Evolutionary conservation across 2,888 invertebrate genomes (phyloP).

Genomic region (Bimastos eiseni): DNA sequence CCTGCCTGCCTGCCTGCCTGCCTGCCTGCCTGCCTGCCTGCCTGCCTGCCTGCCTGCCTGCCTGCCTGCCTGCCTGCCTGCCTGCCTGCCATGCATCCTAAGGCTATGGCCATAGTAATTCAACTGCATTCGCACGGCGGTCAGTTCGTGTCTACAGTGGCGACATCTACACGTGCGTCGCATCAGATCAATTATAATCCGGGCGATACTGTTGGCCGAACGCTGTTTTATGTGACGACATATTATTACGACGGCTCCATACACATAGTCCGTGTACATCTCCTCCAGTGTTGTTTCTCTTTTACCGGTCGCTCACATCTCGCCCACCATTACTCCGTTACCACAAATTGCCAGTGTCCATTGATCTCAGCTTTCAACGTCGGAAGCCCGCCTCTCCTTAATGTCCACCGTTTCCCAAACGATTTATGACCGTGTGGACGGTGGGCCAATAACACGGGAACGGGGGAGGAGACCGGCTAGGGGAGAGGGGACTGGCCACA

Average conservation of each 20-base stretch:
- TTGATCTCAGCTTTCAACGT: conserved; percentile 13
- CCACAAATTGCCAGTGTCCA: neutral
- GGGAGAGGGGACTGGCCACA: too few species aligned
- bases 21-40: too few species aligned
- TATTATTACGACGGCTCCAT: too few species aligned
- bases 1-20: too few species aligned
- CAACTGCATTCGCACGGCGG: too few species aligned
- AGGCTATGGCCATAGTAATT: too few species aligned
- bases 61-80: too few species aligned
- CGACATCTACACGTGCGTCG: neutral
- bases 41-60: too few species aligned
- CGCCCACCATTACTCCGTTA: neutral
- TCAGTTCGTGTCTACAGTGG: neutral
- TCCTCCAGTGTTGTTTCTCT: too few species aligned
- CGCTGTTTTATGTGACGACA: neutral
- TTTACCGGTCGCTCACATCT: neutral
- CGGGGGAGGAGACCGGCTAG: neutral
- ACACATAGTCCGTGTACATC: too few species aligned
- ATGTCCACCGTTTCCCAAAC: neutral
- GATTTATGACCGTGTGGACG: neutral
- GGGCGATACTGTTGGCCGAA: neutral
- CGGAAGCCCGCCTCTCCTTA: conserved; percentile 6
- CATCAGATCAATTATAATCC: neutral
- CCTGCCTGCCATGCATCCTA: too few species aligned
- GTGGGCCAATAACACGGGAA: neutral